Conservation (phyloP, 2,888 invertebrate genomes). For the Pomacea canaliculata region DNA sequence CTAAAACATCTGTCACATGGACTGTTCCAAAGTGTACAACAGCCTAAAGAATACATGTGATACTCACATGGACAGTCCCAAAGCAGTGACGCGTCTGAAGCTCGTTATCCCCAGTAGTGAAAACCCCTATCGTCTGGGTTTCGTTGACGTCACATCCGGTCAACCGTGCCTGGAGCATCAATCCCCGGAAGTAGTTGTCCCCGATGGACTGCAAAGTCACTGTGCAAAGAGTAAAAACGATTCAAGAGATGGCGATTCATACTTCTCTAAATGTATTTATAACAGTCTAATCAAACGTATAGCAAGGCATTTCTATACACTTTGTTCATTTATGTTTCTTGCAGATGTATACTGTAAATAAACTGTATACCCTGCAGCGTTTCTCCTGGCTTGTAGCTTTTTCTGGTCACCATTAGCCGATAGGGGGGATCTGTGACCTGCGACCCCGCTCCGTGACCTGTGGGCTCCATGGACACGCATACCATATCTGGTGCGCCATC, state of each 20-base stretch:
- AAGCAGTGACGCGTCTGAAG: conserved; percentile 38
- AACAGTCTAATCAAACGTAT: too few relatives aligned
- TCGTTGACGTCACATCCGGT: conserved; percentile 35
- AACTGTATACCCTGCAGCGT: conserved; percentile 25
- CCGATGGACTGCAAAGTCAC: conserved; percentile 17
- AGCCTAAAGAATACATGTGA: background rate
- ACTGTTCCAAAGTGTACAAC: too few relatives aligned
- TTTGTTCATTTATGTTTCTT: too few relatives aligned
- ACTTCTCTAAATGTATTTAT: too few relatives aligned
- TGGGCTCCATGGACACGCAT: conserved; percentile 34
- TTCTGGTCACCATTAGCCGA: conserved; percentile 25
- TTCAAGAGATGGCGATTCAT: too few relatives aligned
- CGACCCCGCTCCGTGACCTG: conserved; percentile 29
- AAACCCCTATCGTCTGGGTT: conserved; percentile 32
- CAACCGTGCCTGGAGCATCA: conserved; percentile 32
- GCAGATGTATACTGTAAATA: too few relatives aligned
- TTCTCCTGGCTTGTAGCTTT: conserved; percentile 30
- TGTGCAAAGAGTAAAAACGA: background rate
- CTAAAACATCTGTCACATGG: too few relatives aligned
- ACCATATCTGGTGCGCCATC: conserved; percentile 34
- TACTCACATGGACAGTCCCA: conserved; percentile 35
- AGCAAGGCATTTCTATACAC: too few relatives aligned
- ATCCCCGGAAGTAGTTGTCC: conserved; percentile 30
- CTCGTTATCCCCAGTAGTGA: conserved; percentile 30
- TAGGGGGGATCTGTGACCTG: conserved; percentile 31